Evolutionary conservation across 64 coral and sea anemone species (phyloP), one percentile per base, ranked within the genome.

Genomic region (Acropora yongei): DNA sequence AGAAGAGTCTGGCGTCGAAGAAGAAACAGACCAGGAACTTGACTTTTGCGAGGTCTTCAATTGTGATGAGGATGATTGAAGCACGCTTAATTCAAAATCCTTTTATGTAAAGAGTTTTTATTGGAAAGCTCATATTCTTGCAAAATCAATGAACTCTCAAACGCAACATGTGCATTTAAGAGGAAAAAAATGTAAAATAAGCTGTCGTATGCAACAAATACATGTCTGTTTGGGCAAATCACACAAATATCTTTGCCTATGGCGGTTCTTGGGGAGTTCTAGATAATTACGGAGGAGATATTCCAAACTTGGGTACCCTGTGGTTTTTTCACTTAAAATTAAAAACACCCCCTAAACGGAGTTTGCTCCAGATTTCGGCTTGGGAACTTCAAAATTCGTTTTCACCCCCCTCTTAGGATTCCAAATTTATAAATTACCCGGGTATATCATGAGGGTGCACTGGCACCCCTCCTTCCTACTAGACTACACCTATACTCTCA

Each of bases 171-270:
- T 68, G 66, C 66, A 68, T 68, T 68, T 68, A 68, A 2, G 66
- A 68, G 2, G 66, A 68, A 5, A 68, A 68, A 68, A 68, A 68
- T 68, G 66, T 68, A 68, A 68, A 68, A 68, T 17, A 68, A 68
- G 66, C 66, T 68, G 66, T 68, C 2, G 50, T 55, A 55, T 55
- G 9, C 50, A 55, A 55, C 50, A 55, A 55, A 55, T 55, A 55
- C 50, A 55, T 55, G 50, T 55, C 51, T 68, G 6, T 68, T 5
- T 68, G 66, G 66, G 66, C 66, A 78, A 5, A 78, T 44, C 42
- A 78, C 48, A 50, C 76, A 9, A 78, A 78, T 16, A 78, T 78
- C 30, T 78, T 78, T 44, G 76, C 14, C 5, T 78, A 78, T 78
- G 76, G 76, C 76, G 30, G 48, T 78, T 78, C 42, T 78, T 44